Conservation (phyloP, 1,140 invertebrate species). For the Glossosoma conforme region DNA sequence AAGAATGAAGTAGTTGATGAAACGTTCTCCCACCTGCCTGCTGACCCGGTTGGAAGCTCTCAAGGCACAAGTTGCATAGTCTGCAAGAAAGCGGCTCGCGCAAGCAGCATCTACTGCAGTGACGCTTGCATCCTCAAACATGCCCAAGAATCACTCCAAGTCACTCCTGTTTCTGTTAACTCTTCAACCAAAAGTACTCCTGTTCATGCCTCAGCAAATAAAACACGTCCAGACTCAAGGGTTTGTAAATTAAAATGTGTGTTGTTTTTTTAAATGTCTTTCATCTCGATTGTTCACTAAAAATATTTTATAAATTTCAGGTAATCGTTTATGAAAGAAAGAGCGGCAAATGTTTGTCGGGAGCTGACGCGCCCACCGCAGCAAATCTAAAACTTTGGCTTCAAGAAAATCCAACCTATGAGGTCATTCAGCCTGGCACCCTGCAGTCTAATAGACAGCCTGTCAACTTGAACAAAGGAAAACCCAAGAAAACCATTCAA, state of each 20-base stretch:
- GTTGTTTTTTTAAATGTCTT: too few species aligned
- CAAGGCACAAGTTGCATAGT: conserved; percentile 60
- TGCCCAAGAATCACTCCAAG: conserved; percentile 65
- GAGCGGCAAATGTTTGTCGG: conserved; percentile 69
- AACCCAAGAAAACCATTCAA: conserved; percentile 37
- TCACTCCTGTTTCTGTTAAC: conserved; percentile 40
- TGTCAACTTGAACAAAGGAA: conserved; percentile 34
- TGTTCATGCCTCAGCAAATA: conserved; percentile 9
- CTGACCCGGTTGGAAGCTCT: not conserved
- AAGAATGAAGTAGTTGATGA: conserved; percentile 11
- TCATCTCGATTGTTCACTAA: too few species aligned
- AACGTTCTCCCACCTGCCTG: conserved; percentile 11
- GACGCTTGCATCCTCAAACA: conserved; percentile 81
- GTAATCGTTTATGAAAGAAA: conserved; percentile 76
- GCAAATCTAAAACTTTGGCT: conserved; percentile 77
- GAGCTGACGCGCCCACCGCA: conserved; percentile 70
- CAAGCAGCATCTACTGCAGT: conserved; percentile 80
- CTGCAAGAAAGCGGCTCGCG: conserved; percentile 65
- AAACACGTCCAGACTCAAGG: conserved; percentile 40
- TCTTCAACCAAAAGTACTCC: conserved; percentile 26
- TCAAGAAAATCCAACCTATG: conserved; percentile 78
- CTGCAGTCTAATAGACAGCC: conserved; percentile 44
- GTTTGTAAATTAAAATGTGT: conserved; percentile 47
- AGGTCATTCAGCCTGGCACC: conserved; percentile 66
- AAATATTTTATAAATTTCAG: too few species aligned